These are phyloP conservation scores for Drosophila subquinaria DNA, from an alignment of 2,888 invertebrate genomes.

Conservation along the genomic window DNA sequence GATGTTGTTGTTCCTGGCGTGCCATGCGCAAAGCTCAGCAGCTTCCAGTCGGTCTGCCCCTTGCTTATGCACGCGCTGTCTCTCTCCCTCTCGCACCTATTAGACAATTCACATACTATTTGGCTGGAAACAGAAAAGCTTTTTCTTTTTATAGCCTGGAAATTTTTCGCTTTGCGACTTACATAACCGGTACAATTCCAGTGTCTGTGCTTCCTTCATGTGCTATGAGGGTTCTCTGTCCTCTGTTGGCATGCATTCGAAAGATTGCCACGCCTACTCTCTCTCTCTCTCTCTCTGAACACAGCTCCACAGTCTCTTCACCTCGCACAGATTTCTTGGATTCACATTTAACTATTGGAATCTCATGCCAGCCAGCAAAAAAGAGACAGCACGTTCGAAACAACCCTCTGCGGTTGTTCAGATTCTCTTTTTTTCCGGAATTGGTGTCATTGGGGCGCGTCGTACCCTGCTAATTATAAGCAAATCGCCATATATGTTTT, in stretches of 20 bases:
- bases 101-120: conserved; percentile 1
- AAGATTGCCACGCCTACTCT: conserved; percentile 53
- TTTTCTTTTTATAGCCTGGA: conserved; percentile 64
- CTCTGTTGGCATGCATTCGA: conserved; percentile 50
- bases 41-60: conserved; percentile 35
- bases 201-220: conserved; percentile 32
- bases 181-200: conserved; percentile 77
- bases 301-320: conserved; percentile 16
- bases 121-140: conserved; percentile 64
- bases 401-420: conserved; percentile 51
- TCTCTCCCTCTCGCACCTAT: conserved; percentile 17
- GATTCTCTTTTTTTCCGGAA: conserved; percentile 66
- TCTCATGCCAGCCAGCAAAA: conserved; percentile 27
- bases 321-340: conserved; percentile 34
- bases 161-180: conserved; percentile 73
- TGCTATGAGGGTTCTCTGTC: conserved; percentile 18
- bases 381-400: conserved; percentile 20
- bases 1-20: conserved; percentile 1
- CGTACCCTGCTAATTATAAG: conserved; percentile 77
- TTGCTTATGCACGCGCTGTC: conserved; percentile 25
- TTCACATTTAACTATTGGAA: conserved; percentile 54
- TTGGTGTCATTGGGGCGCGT: conserved; percentile 83
- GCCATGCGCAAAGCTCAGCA: conserved; percentile 54
- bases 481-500: conserved; percentile 42
- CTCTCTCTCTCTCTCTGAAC: conserved; percentile 30